Evolutionary conservation across 2,888 invertebrate species (phyloP), one percentile per base, ranked within the genome.

Genomic region (Theristus sp.): DNA sequence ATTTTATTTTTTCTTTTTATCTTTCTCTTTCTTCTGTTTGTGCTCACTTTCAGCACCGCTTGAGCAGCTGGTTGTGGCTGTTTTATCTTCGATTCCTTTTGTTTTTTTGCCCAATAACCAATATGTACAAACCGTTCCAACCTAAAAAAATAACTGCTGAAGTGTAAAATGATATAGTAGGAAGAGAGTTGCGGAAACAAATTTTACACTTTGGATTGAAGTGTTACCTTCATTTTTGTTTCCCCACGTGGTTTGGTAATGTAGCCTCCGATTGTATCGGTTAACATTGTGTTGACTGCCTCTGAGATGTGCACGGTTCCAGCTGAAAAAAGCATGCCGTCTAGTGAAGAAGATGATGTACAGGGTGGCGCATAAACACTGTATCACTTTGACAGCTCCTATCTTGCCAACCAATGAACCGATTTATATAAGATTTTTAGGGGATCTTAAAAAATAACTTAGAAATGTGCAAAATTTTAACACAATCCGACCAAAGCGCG

Each of bases 241-340:
- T 68, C 69, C 24, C 70, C 69, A 59, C 70, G 62, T n/a, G 62
- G 47, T 53, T 67, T 67, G n/a, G 69, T 70, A 3, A 61, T 60
- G 58, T 66, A 69, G 27, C 65, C 66, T 25, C 65, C 65, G 46
- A 65, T 62, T 17, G 60, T 52, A 27, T 65, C 60, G 13, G 65
- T 65, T 25, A 65, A 46, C 38, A 54, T 66, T 22, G 53, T 27
- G 49, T 66, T 64, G 2, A 62, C 58, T 24, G 28, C 46, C 28
- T 55, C 61, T 1, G 65, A 66, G 2, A 65, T 49, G 58, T 65
- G 65, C n/a, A 65, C 63, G n/a, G 59, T 56, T 1, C 53, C 61
- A 26, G 66, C 66, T 66, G 49, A 46, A 65, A 59, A 22, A 38
- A 38, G 10, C 6, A 17, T 38, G 10, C 38, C 38, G 38, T 38